These are phyloP conservation scores for Diadromus collaris DNA, from an alignment of 2,888 invertebrate genomes.

Conservation along the genomic window DNA sequence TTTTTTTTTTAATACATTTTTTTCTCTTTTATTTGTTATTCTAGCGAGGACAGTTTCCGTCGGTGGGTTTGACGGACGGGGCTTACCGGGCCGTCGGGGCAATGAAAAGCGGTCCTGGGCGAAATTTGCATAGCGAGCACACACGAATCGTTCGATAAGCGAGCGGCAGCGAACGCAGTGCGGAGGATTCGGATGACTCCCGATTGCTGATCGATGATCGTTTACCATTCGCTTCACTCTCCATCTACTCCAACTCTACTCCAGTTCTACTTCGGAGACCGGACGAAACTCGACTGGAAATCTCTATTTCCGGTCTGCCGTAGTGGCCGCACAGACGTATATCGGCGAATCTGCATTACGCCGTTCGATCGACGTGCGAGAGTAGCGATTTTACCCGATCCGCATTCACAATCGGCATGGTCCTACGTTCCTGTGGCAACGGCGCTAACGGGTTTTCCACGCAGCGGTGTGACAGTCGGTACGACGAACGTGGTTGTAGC, in stretches of 20 bases:
- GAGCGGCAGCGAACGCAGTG: background rate
- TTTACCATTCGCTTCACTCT: conserved; percentile 47
- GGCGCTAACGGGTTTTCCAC: background rate
- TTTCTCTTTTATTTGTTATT: conserved; percentile 1
- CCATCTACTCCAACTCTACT: conserved; percentile 23
- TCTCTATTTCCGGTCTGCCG: conserved; percentile 52
- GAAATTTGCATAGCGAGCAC: conserved; percentile 57
- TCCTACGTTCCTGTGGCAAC: background rate
- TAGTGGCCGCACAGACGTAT: conserved; percentile 16
- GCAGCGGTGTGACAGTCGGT: background rate
- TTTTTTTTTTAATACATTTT: background rate
- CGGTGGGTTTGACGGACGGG: conserved; percentile 8
- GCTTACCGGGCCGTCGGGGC: background rate
- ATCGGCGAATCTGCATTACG: conserved; percentile 35
- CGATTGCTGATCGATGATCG: conserved; percentile 56
- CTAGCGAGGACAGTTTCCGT: conserved; percentile 13
- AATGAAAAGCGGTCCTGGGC: conserved; percentile 39
- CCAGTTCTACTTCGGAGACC: conserved; percentile 33
- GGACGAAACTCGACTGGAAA: conserved; percentile 48
- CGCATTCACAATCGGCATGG: conserved; percentile 29
- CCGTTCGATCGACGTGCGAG: conserved; percentile 1
- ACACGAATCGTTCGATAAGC: conserved; percentile 51
- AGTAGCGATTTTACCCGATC: conserved; percentile 12
- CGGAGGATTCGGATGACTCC: conserved; percentile 27
- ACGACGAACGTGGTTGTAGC: background rate